A percentile compares a stretch with the other conserved stretches of the same genome.
These are phyloP conservation scores for Caenorhabditis doughertyi DNA, from an alignment of 2,888 invertebrate genomes.

Conservation along the genomic window DNA sequence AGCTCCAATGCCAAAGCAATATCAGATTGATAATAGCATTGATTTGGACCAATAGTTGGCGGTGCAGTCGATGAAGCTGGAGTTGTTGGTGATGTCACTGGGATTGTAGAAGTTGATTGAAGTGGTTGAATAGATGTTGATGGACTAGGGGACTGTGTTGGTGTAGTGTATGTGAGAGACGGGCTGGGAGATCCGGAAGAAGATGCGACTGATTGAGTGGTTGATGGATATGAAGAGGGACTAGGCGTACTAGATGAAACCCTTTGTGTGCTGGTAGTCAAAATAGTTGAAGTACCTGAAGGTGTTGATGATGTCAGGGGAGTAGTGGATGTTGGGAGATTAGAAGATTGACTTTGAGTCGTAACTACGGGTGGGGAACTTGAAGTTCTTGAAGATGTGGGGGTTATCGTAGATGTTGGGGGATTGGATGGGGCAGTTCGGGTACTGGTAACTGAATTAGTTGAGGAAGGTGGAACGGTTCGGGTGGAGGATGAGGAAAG, in stretches of 20 bases:
- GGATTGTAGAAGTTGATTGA: constrained; percentile 9
- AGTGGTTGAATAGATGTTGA: too few relatives aligned
- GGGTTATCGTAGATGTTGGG: not conserved
- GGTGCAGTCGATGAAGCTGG: constrained; percentile 1
- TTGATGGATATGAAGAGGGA: not conserved
- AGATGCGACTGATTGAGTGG: not conserved
- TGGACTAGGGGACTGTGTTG: not conserved
- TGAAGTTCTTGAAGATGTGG: not conserved
- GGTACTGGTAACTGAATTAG: not conserved
- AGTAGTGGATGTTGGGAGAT: not conserved
- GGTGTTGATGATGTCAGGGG: not conserved
- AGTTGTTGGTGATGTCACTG: not conserved
- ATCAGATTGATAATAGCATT: constrained; percentile 55
- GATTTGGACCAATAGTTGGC: constrained; percentile 23
- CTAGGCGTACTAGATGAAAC: not conserved
- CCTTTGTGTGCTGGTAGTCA: not conserved
- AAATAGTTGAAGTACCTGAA: not conserved
- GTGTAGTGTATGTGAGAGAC: not conserved
- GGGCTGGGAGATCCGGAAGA: not conserved
- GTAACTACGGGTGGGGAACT: not conserved
- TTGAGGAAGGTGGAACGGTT: not conserved
- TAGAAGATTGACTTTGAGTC: not conserved
- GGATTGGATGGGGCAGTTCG: not conserved
- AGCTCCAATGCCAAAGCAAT: constrained; percentile 47
- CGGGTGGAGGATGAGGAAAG: not conserved